Evolutionary conservation across 2,888 invertebrate genomes (phyloP).

Genomic region (Euphydryas editha): DNA sequence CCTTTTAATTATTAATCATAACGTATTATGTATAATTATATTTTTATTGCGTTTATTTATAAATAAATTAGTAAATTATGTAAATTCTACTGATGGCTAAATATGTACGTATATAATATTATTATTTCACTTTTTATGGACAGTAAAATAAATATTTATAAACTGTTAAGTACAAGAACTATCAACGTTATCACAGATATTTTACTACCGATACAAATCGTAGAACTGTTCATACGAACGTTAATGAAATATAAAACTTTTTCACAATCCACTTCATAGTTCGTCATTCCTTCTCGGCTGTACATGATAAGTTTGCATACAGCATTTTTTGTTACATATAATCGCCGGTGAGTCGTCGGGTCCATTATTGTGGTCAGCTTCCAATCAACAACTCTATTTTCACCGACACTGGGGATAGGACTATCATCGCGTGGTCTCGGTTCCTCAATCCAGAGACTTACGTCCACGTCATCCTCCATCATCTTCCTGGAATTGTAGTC

Average conservation of each 20-base stretch:
- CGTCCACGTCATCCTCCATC: constrained; percentile 68
- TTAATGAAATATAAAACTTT: constrained; percentile 69
- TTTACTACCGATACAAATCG: constrained; percentile 22
- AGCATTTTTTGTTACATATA: constrained; percentile 70
- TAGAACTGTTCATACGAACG: constrained; percentile 55
- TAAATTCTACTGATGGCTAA: not conserved
- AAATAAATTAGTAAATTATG: too few relatives aligned
- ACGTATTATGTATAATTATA: too few relatives aligned
- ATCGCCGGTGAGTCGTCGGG: constrained; percentile 61
- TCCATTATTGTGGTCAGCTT: constrained; percentile 66
- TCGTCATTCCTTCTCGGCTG: constrained; percentile 68
- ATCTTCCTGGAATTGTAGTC: constrained; percentile 73
- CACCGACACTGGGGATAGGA: constrained; percentile 47
- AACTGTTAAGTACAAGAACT: constrained; percentile 23
- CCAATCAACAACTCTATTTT: constrained; percentile 62
- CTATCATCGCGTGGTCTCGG: constrained; percentile 52
- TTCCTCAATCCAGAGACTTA: constrained; percentile 69
- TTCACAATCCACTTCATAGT: constrained; percentile 69
- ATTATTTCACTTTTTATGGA: not conserved
- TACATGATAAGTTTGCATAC: constrained; percentile 72
- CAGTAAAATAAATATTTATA: constrained; percentile 1
- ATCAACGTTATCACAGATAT: constrained; percentile 29
- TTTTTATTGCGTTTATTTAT: too few relatives aligned
- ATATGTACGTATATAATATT: not conserved
- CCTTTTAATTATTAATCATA: too few relatives aligned